A percentile compares a stretch with the other conserved stretches of the same genome.
Evolutionary conservation across 1,140 invertebrate genomes (phyloP).

Genomic region (Sycobia sp.): DNA sequence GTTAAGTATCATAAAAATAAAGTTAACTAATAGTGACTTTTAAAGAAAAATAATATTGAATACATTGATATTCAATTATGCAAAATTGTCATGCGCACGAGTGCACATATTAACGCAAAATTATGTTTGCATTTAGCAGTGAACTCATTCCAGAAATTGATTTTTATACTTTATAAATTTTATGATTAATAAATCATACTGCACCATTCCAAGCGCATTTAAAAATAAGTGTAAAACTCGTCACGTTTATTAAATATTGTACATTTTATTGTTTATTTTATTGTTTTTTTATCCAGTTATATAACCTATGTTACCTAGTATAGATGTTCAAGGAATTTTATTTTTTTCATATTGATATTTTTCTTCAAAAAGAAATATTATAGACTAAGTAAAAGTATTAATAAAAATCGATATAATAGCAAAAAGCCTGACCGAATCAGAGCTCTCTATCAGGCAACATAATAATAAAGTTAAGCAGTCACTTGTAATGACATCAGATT

Average conservation of each 20-base stretch:
- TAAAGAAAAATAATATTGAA: conserved; percentile 27
- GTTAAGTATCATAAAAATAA: too few relatives aligned
- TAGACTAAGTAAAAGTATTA: conserved; percentile 31
- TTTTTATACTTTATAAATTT: conserved; percentile 31
- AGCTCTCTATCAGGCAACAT: conserved; percentile 26
- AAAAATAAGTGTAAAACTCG: conserved; percentile 12
- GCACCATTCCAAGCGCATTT: conserved; percentile 34
- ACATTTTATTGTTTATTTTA: conserved; percentile 19
- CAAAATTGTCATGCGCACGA: conserved; percentile 8
- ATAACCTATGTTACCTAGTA: not conserved
- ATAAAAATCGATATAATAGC: conserved; percentile 26
- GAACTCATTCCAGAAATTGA: conserved; percentile 32
- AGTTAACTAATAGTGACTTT: conserved; percentile 2
- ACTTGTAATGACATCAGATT: conserved; percentile 29
- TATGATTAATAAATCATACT: conserved; percentile 25
- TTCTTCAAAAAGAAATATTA: not conserved
- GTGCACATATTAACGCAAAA: not conserved
- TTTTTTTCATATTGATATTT: conserved; percentile 11
- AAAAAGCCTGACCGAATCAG: conserved; percentile 15
- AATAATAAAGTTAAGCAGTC: conserved; percentile 18
- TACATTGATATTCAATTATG: conserved; percentile 12
- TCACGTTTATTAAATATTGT: conserved; percentile 18
- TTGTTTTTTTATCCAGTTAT: too few relatives aligned
- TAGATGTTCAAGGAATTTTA: not conserved
- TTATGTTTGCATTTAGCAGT: conserved; percentile 28